Evolutionary conservation across 2,888 invertebrate species (phyloP).

Genomic region (Aspidiotus rigidus): DNA sequence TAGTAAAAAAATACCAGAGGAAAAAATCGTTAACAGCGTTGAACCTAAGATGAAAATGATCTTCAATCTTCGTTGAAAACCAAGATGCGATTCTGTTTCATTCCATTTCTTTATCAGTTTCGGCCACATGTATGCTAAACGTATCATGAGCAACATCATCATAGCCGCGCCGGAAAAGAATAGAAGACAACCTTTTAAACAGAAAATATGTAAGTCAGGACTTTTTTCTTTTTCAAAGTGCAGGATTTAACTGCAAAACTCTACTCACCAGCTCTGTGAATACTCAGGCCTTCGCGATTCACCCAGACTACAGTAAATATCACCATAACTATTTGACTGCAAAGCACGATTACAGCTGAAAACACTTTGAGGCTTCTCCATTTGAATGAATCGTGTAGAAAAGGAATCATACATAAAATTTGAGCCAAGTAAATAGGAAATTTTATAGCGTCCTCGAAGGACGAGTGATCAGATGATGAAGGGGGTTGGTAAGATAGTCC

Average conservation of each 20-base stretch:
- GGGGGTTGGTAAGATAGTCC: too few relatives aligned
- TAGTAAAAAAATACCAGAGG: constrained; percentile 27
- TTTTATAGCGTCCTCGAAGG: constrained; percentile 32
- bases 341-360: constrained; percentile 17
- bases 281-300: constrained; percentile 27
- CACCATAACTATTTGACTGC: constrained; percentile 32
- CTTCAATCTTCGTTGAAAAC: constrained; percentile 34
- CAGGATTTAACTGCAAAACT: not conserved
- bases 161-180: constrained; percentile 35
- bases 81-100: constrained; percentile 35
- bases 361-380: constrained; percentile 24
- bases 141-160: constrained; percentile 34
- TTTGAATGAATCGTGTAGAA: constrained; percentile 28
- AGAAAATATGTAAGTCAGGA: not conserved
- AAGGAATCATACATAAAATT: constrained; percentile 34
- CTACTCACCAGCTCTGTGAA: constrained; percentile 34
- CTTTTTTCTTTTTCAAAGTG: not conserved
- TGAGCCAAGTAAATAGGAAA: constrained; percentile 34
- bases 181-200: constrained; percentile 31
- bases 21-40: constrained; percentile 30
- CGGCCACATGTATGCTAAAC: constrained; percentile 34
- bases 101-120: constrained; percentile 34
- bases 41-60: constrained; percentile 33
- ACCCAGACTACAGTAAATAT: constrained; percentile 34
- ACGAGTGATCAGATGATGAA: not conserved